Percentiles rank a stretch among this genome's conserved stretches.
These are phyloP conservation scores for Mastacembelus armatus DNA, from an alignment of 2,797 vertebrate genomes.

Conservation along the genomic window DNA sequence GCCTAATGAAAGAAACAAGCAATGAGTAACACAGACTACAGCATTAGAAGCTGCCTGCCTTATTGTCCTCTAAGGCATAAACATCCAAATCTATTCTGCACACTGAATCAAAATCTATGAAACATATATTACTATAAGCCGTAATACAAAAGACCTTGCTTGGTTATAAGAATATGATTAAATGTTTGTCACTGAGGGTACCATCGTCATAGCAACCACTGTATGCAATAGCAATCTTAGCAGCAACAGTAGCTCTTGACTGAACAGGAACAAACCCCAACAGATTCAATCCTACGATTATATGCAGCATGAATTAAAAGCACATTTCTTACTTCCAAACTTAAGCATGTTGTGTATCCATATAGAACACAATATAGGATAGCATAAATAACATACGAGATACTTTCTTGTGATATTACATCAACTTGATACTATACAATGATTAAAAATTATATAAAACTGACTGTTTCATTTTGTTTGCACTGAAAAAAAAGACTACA, in stretches of 20 bases:
- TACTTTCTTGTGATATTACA: too few relatives aligned
- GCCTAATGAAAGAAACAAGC: slow-evolving; percentile 79
- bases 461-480: neutral
- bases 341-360: neutral
- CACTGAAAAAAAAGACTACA: neutral
- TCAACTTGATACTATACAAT: neutral
- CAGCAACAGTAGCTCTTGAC: slow-evolving; percentile 7
- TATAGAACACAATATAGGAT: too few relatives aligned
- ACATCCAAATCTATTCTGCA: neutral
- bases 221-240: slow-evolving; percentile 28
- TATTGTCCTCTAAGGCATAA: neutral
- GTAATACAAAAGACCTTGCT: slow-evolving; percentile 1
- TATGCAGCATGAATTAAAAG: slow-evolving; percentile 14
- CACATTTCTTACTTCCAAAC: neutral
- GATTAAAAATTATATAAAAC: neutral
- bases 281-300: slow-evolving; percentile 26
- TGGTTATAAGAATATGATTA: slow-evolving; percentile 28
- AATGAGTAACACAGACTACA: neutral
- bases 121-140: slow-evolving; percentile 16
- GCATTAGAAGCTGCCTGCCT: neutral
- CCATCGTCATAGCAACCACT: slow-evolving; percentile 46
- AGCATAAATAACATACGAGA: too few relatives aligned
- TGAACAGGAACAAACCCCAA: slow-evolving; percentile 31
- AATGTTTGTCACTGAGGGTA: slow-evolving; percentile 11
- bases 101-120: slow-evolving; percentile 3